Percentiles rank a stretch among this genome's conserved stretches.
Evolutionary conservation across 1,140 invertebrate species (phyloP).

Genomic region (Drosophila bifasciata): DNA sequence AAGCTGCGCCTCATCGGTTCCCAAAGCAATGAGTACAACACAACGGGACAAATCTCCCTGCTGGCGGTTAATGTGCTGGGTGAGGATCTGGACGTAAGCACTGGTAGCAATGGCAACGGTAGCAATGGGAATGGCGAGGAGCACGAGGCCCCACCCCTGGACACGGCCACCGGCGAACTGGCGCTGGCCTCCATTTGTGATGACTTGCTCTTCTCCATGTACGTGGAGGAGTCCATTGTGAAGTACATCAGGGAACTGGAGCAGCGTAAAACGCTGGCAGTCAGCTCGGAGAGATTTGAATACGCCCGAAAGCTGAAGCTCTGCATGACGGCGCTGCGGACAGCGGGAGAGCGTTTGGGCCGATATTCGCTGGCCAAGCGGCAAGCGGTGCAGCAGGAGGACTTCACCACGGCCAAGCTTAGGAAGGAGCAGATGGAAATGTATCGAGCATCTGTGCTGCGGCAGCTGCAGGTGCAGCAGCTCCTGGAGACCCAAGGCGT

Average conservation of each 20-base stretch:
- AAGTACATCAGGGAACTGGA: constrained; percentile 94
- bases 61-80: constrained; percentile 92
- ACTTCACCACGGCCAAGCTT: constrained; percentile 94
- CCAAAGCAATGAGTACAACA: constrained; percentile 91
- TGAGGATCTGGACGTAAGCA: constrained; percentile 76
- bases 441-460: constrained; percentile 89
- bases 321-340: constrained; percentile 91
- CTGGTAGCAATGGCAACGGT: background rate
- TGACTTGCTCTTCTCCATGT: constrained; percentile 98
- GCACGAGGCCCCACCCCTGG: constrained; percentile 60
- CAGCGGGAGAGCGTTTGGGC: constrained; percentile 94
- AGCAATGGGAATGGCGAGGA: constrained; percentile 44
- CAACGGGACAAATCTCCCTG: constrained; percentile 86
- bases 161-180: constrained; percentile 76
- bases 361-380: constrained; percentile 96
- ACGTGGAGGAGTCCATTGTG: constrained; percentile 96
- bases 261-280: constrained; percentile 92
- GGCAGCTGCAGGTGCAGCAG: constrained; percentile 89
- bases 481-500: constrained; percentile 92
- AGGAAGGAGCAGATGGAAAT: constrained; percentile 95
- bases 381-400: constrained; percentile 94
- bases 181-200: constrained; percentile 93
- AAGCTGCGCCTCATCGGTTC: constrained; percentile 94
- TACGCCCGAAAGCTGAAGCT: constrained; percentile 95
- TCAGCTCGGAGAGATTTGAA: constrained; percentile 89